These are phyloP conservation scores for Diabrotica undecimpunctata DNA, from an alignment of 1,140 invertebrate genomes.

Conservation along the genomic window DNA sequence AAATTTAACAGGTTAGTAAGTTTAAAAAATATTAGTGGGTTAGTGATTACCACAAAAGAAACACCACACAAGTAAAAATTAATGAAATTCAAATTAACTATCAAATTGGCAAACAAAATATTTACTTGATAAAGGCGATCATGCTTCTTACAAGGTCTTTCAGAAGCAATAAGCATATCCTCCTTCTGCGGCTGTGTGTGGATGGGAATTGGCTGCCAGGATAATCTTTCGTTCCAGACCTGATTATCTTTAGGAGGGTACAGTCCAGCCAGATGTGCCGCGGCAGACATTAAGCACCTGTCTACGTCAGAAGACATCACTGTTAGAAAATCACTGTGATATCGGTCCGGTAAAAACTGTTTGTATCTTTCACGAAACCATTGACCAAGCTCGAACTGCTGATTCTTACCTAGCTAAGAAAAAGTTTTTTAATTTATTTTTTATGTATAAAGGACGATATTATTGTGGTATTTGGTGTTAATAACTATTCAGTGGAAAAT, in stretches of 20 bases:
- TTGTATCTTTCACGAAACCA: constrained; percentile 68
- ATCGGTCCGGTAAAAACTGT: constrained; percentile 52
- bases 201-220: constrained; percentile 87
- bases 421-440: not conserved
- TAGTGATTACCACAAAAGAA: too few species aligned
- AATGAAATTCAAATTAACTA: too few species aligned
- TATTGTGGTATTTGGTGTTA: not conserved
- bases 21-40: too few species aligned
- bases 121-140: constrained; percentile 21
- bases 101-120: not conserved
- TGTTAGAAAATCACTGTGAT: constrained; percentile 46
- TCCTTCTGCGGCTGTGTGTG: constrained; percentile 66
- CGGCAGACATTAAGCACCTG: constrained; percentile 84
- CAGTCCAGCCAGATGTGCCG: constrained; percentile 76
- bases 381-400: constrained; percentile 72
- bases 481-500: too few species aligned
- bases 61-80: too few species aligned
- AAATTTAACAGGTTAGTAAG: too few species aligned
- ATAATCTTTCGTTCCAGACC: constrained; percentile 64
- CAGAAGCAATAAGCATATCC: constrained; percentile 56
- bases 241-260: constrained; percentile 61
- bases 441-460: not conserved
- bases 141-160: not conserved
- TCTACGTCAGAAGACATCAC: constrained; percentile 76
- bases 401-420: constrained; percentile 65